Percentiles rank a stretch among this genome's conserved stretches.
Conservation (phyloP, 35 echinoderm and acorn worm species). For the Lytechinus variegatus region DNA sequence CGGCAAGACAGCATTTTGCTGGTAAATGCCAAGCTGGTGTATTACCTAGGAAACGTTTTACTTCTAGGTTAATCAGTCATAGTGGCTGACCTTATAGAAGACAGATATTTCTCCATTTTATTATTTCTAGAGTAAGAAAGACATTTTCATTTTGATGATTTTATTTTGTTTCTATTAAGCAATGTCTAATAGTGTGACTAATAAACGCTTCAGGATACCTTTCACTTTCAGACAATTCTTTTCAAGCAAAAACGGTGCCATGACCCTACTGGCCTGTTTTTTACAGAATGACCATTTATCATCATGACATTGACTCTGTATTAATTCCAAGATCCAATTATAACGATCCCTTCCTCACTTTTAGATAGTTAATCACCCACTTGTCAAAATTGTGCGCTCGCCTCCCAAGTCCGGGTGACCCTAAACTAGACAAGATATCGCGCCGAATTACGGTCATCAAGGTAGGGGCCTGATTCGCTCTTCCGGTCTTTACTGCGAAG, state of each 20-base stretch:
- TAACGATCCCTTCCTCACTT: slow-evolving; percentile 3
- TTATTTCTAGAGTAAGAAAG: no score
- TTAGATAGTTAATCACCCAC: neutral
- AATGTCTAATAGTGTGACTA: neutral
- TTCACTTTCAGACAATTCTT: neutral
- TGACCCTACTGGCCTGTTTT: neutral
- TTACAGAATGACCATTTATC: neutral
- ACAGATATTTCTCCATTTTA: no score
- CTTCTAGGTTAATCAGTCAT: no score
- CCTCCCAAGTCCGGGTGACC: neutral
- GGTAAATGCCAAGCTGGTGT: no score
- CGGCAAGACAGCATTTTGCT: no score
- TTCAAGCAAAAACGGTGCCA: neutral
- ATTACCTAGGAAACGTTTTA: no score
- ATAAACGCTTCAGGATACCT: neutral
- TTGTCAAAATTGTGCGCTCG: neutral
- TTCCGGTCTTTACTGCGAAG: neutral
- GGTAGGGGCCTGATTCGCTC: neutral
- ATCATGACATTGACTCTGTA: neutral
- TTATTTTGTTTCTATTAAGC: no score
- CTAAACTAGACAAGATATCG: neutral
- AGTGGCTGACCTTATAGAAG: no score
- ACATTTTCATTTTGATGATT: no score
- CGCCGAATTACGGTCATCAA: neutral
- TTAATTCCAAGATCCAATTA: neutral